Conservation (phyloP, 1,140 invertebrate genomes). For the Kradibia gibbosae region DNA sequence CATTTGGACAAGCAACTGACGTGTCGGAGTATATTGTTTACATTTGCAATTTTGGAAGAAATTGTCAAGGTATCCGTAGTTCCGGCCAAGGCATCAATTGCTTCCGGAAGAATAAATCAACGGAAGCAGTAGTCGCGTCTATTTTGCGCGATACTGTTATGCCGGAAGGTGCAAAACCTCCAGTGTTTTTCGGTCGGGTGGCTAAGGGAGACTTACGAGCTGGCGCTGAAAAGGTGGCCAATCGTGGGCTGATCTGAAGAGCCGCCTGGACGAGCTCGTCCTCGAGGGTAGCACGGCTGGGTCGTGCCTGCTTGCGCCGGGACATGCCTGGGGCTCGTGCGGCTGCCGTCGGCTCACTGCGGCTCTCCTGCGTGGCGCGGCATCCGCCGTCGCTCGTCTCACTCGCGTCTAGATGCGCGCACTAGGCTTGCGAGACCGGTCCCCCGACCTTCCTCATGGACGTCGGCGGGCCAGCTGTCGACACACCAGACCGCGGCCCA, state of each 20-base stretch:
- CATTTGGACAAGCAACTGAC: too few relatives aligned
- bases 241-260: slow-evolving; percentile 61
- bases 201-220: not conserved
- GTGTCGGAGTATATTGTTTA: too few relatives aligned
- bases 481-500: not conserved
- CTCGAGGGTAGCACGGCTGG: slow-evolving; percentile 72
- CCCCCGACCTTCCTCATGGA: not conserved
- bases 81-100: too few relatives aligned
- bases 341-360: not conserved
- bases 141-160: too few relatives aligned
- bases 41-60: too few relatives aligned
- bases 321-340: slow-evolving; percentile 60
- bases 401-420: not conserved
- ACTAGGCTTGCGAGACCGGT: not conserved
- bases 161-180: too few relatives aligned
- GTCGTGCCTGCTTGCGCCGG: slow-evolving; percentile 72
- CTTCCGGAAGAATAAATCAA: too few relatives aligned
- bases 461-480: not conserved
- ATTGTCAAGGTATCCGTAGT: too few relatives aligned
- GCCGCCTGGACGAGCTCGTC: slow-evolving; percentile 70
- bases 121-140: too few relatives aligned
- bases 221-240: slow-evolving; percentile 48
- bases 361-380: not conserved
- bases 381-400: not conserved
- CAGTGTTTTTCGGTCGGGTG: not conserved